Conservation (phyloP, 2,113 vertebrate species). For the Sus scrofa region T2T-Sscrofa CM000813.6:161632501-161633000, state of each 20-base stretch:
- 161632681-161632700: not conserved
- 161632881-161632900: not conserved
- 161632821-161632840: not conserved
- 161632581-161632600: not conserved
- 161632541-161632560: not conserved
- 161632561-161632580: not conserved
- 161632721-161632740: not conserved
- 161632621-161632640: not conserved
- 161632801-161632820: not conserved
- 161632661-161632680: constrained; percentile 9
- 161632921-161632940: not conserved
- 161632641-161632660: constrained; percentile 7
- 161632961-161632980: not conserved
- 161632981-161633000: not conserved
- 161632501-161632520: constrained; percentile 10
- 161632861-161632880: not conserved
- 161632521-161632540: not conserved
- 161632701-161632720: constrained; percentile 10
- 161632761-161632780: not conserved
- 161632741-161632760: constrained; percentile 27
- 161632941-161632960: not conserved
- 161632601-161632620: not conserved
- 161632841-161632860: not conserved
- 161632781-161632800: not conserved
- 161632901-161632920: not conserved